Base-by-base conservation (phyloP, 2,113 vertebrate species). In the Carettochelys insculpta region DNA sequence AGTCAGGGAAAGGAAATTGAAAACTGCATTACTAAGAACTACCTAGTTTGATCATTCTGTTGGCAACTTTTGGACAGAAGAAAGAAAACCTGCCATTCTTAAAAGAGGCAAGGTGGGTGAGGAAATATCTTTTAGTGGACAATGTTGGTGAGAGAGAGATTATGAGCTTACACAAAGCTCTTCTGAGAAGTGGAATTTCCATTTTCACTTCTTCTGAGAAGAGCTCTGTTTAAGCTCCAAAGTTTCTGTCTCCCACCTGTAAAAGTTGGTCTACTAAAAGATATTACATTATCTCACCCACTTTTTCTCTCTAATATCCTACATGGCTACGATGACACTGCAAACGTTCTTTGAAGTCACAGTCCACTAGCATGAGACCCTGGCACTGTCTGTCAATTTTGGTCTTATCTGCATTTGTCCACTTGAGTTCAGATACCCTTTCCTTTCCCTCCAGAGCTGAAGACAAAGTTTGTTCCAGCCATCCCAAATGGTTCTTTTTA, bases 1-100 rank as follows among this genome's bases (percentile, higher is more conserved):
- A 89, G 92, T 92, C 41, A 83, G n/a, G 31, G 87, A 92, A 90
- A 48, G 77, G 50, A 85, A 91, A 82, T 86, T 83, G 83, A 92
- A 89, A 88, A 34, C 27, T 81, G 34, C 17, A 45, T 24, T 45
- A 43, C 41, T 73, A 45, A 73, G 11, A 43, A 73, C 61, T 65
- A 83, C 81, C 79, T 77, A 17, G 54, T 84, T 88, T 41, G 56
- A 95, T 87, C 85, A 73, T 95, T 96, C 89, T 87, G 76, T 41
- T 83, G 56, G 82, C 92, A 94, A 0, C 8, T 90, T 95, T 94
- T 83, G 71, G 92, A 87, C 76, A 83, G 85, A 83, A 83, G 89
- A 88, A 96, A 92, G 65, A 95, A 97, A 96, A 95, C 96, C 52
- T 71, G 47, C 48, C 53, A 90, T 77, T 94, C 85, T 65, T 65